Evolutionary conservation across 2,888 invertebrate species (phyloP), one percentile per base, ranked within the genome.

Genomic region (Mythimna lalbum): DNA sequence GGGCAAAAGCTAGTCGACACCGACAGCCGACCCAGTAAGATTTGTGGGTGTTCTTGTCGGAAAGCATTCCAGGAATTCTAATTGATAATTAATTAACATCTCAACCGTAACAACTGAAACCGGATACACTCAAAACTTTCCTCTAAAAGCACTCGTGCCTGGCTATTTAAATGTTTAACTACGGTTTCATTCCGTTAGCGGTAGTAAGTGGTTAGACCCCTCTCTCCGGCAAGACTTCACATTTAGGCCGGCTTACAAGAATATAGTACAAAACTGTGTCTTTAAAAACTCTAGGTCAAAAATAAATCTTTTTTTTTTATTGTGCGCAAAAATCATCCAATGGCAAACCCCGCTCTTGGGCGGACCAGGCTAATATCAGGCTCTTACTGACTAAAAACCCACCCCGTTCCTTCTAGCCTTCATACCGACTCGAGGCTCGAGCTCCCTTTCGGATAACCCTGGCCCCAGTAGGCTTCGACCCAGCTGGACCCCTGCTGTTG

Each of bases 101-200:
- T 9, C 9, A 14, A 27, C 12, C 21, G 33, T 47, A 21, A 27
- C 33, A 36, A 21, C 14, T 47, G 12, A 39, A 52, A 64, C 55
- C 47, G 19, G 36, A 75, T 27, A 49, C 70, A 39, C 12, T 36
- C 36, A 39, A 49, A 74, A 76, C 50, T 68, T 72, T 65, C n/a
- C 31, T n/a, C 49, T 43, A 12, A 43, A 23, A 39, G 49, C 10
- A 10, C 9, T 57, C 2, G 7, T 36, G n/a, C 57, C 23, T 43
- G 33, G 33, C 50, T 50, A 57, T 43, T 43, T 36, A 17, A 31
- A 75, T 65, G 21, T 76, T 72, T 66, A 50, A 56, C 33, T 19
- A 56, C 10, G 4, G 50, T 64, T 66, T 50, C 47, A 57, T 52
- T 57, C 36, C 9, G 21, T 27, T 6, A 9, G 6, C 21, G 17